These are phyloP conservation scores for Cirrhinus mrigala DNA, from an alignment of 2,797 vertebrate species.

Conservation along the genomic window DNA sequence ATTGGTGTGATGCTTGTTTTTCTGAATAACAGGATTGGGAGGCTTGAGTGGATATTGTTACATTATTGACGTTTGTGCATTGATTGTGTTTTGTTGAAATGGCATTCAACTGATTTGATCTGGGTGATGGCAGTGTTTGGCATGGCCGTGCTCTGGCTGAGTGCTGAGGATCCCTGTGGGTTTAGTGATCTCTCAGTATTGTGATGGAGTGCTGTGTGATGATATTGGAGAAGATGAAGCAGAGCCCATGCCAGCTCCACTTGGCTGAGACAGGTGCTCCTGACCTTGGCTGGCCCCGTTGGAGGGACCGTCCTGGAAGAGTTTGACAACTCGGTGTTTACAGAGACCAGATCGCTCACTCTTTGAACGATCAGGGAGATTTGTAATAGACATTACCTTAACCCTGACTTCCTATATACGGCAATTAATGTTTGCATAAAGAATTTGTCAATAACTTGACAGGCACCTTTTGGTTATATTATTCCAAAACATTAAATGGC, in stretches of 20 bases:
- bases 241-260: constrained; percentile 55
- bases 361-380: not conserved
- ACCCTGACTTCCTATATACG: not conserved
- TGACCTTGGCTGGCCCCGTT: constrained; percentile 64
- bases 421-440: not conserved
- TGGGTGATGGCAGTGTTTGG: constrained; percentile 11
- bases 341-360: constrained; percentile 15
- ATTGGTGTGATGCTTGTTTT: not conserved
- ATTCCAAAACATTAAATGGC: not conserved
- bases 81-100: not conserved
- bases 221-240: constrained; percentile 41
- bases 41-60: not conserved
- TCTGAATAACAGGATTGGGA: not conserved
- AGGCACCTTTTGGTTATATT: not conserved
- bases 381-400: not conserved
- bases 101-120: not conserved
- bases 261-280: constrained; percentile 42
- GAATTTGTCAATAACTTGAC: not conserved
- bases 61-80: not conserved
- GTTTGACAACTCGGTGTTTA: constrained; percentile 17
- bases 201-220: constrained; percentile 51
- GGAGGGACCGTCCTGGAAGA: not conserved
- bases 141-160: constrained; percentile 9
- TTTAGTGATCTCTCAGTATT: constrained; percentile 56
- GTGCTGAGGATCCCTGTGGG: constrained; percentile 27